Conservation (phyloP, 2,113 vertebrate species). For the Poeciliopsis retropinna region DNA sequence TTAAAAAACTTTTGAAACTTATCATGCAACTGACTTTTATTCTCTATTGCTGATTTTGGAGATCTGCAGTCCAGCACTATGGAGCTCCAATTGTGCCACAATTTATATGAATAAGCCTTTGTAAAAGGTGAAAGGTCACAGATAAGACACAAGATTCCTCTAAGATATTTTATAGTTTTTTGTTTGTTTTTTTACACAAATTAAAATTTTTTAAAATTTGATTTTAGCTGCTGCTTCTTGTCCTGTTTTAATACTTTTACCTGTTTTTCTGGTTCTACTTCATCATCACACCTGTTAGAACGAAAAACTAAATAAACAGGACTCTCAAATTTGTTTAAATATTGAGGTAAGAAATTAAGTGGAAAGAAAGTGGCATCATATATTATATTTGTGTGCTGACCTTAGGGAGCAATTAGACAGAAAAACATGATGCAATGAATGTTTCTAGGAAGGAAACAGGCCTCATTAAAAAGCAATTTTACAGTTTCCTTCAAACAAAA, state of each 20-base stretch:
- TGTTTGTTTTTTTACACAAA: too few species aligned
- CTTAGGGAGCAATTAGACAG: neutral
- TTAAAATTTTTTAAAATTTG: too few species aligned
- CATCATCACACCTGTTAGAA: conserved; percentile 14
- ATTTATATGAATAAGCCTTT: too few species aligned
- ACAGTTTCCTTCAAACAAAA: neutral
- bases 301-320: conserved; percentile 15
- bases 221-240: too few species aligned
- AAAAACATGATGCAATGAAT: neutral
- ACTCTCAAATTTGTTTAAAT: conserved; percentile 5
- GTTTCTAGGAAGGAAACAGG: neutral
- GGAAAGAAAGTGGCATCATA: conserved; percentile 31
- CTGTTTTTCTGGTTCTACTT: conserved; percentile 18
- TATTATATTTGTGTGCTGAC: neutral
- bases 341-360: conserved; percentile 5
- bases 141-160: neutral
- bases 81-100: too few species aligned
- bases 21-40: too few species aligned
- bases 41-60: too few species aligned
- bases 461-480: conserved; percentile 17
- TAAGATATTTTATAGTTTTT: too few species aligned
- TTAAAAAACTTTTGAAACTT: too few species aligned
- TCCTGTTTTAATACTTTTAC: neutral
- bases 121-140: too few species aligned
- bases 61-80: too few species aligned